Evolutionary conservation across 1,140 invertebrate species (phyloP).

Genomic region (Portunus trituberculatus): DNA sequence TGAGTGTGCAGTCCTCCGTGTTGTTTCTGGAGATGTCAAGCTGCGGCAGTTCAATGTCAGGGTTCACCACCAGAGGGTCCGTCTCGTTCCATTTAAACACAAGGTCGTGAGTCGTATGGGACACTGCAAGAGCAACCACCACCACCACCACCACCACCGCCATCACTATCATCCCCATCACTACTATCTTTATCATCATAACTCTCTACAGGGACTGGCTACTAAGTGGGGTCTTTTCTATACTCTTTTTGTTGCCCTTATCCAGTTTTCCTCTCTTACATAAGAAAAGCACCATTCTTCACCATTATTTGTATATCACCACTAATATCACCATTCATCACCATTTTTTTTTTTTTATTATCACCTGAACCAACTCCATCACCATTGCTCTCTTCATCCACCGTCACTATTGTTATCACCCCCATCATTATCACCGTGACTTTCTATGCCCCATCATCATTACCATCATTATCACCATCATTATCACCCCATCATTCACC

Average conservation of each 20-base stretch:
- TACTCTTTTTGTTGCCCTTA: too few species aligned
- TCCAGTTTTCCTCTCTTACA: too few species aligned
- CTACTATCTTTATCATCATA: too few species aligned
- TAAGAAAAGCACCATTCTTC: too few species aligned
- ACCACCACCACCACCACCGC: background rate
- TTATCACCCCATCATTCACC: too few species aligned
- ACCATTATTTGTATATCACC: too few species aligned
- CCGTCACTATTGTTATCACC: background rate
- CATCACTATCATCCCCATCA: background rate
- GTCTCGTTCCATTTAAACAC: slow-evolving; percentile 92
- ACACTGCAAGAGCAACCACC: slow-evolving; percentile 83
- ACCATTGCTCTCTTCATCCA: too few species aligned
- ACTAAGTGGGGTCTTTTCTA: too few species aligned
- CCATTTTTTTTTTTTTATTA: too few species aligned
- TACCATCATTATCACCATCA: background rate
- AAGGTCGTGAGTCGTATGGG: slow-evolving; percentile 94
- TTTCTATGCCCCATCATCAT: too few species aligned
- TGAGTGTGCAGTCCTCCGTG: slow-evolving; percentile 92
- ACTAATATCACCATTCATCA: too few species aligned
- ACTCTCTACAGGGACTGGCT: too few species aligned
- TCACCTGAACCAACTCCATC: background rate
- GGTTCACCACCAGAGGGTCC: slow-evolving; percentile 91
- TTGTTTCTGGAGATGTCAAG: slow-evolving; percentile 93
- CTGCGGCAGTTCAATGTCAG: slow-evolving; percentile 92
- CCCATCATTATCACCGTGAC: background rate